Percentiles rank a stretch among this genome's conserved stretches.
Evolutionary conservation across 1,140 invertebrate species (phyloP).

Genomic region (Trichonephila clavata): DNA sequence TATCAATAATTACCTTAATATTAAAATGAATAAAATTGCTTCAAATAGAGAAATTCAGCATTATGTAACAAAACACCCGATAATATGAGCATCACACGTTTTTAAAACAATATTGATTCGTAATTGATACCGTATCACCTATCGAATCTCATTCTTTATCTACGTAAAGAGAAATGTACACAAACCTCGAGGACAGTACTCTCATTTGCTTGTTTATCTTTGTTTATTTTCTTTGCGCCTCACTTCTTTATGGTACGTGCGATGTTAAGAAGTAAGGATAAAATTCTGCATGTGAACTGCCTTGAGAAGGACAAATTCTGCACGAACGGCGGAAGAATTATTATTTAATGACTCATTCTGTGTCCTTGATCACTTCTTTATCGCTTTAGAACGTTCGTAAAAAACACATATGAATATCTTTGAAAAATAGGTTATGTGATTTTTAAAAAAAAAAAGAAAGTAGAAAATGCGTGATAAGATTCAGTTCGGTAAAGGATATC

Average conservation of each 20-base stretch:
- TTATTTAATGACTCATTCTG: no score
- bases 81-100: neutral
- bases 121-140: neutral
- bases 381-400: no score
- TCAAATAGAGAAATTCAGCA: neutral
- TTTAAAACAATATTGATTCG: neutral
- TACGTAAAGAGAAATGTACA: neutral
- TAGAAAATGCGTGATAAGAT: no score
- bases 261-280: neutral
- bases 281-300: neutral
- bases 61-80: neutral
- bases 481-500: no score
- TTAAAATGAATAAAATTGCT: neutral
- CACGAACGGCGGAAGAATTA: no score
- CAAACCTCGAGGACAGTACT: neutral
- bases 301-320: neutral
- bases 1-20: neutral
- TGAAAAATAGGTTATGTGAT: no score
- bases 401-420: no score
- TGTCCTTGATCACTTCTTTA: no score
- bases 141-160: neutral
- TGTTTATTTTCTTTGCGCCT: neutral
- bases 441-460: no score
- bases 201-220: neutral
- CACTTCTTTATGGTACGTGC: neutral